Evolutionary conservation across 2,797 vertebrate genomes (phyloP), one percentile per base, ranked within the genome.

Genomic region (Heliangelus exortis): DNA sequence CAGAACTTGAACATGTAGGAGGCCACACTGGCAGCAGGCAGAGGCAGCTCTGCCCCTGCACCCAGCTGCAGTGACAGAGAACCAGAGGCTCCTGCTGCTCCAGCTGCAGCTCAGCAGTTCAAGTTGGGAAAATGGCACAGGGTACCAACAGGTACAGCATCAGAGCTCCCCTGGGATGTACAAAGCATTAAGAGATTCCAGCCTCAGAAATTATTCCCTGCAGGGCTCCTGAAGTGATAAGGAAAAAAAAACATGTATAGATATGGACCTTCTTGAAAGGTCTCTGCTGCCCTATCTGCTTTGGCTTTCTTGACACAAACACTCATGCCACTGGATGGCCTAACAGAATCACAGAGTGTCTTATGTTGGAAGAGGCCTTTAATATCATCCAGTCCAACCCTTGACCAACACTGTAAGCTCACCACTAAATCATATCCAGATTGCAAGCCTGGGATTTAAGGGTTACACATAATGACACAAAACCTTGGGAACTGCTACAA

Each of bases 401-500:
- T 41, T 41, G 13, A 41, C 5, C 39, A 41, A 14, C 39, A 14
- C 39, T 41, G 39, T 41, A 41, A 41, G 39, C 12, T 41, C 39
- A 41, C 39, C 39, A 41, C 39, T 41, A 41, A 41, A 14, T 13
- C 39, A 41, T 41, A 41, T 41, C 14, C 39, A 41, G 39, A 67
- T 1, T 17, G 16, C 9, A 68, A 47, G 4, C 1, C 12, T 12
- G n/a, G 80, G 21, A n/a, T 66, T 63, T 31, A 51, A 80, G 48
- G 2, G 2, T 63, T 68, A 68, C 51, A n/a, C 41, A 34, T 0
- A 1, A 14, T 7, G 65, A 45, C 1, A 11, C 29, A 36, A 74
- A 93, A 51, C 36, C 34, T 59, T 1, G 3, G 39, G 1, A 1
- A 4, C 0, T 0, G 31, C 48, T 10, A 29, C 0, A 59, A 53